Percentiles rank a stretch among this genome's conserved stretches.
Conservation (phyloP, 2,113 vertebrate genomes). For the Charadrius vociferus region DNA sequence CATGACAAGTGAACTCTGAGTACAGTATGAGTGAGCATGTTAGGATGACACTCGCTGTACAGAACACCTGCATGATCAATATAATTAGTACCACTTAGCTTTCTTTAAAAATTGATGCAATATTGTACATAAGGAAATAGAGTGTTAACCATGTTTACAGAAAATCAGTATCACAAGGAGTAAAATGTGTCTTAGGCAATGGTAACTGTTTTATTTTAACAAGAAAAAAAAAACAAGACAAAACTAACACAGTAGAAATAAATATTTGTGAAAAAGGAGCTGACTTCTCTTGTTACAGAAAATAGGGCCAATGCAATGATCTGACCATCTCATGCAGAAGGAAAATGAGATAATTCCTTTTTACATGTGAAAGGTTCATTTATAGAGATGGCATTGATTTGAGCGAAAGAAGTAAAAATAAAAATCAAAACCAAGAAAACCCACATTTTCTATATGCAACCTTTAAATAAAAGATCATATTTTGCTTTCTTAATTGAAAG, state of each 20-base stretch:
- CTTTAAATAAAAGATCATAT: background rate
- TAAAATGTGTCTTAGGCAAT: background rate
- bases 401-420: background rate
- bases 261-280: background rate
- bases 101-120: background rate
- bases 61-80: background rate
- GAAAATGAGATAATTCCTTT: background rate
- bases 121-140: background rate
- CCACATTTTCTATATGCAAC: background rate
- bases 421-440: background rate
- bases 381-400: background rate
- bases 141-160: background rate
- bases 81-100: background rate
- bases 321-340: background rate
- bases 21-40: accelerated
- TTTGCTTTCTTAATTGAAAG: background rate
- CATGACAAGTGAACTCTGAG: background rate
- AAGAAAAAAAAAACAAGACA: background rate
- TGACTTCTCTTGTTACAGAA: background rate
- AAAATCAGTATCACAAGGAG: background rate
- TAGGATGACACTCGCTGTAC: background rate
- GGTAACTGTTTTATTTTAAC: background rate
- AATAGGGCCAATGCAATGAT: background rate
- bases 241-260: background rate
- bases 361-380: background rate